Base-by-base conservation (phyloP, 2,113 vertebrate genomes). In the Ophiodon elongatus region DNA sequence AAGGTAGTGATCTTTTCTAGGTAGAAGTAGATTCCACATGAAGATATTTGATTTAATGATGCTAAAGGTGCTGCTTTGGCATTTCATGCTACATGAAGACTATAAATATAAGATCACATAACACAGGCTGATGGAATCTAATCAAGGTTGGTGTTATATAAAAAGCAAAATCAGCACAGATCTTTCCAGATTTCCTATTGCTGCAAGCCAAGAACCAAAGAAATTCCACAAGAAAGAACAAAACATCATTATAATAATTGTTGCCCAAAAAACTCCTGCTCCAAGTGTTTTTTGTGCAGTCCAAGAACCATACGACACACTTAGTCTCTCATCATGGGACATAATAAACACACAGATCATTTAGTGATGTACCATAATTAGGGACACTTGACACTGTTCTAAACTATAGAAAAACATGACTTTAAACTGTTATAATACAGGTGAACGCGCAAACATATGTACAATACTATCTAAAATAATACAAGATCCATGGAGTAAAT, bases 221-320 rank as follows among this genome's bases (percentile, higher is more conserved):
- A 76, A 37, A 33, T 33, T 25, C 13, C 4, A 2, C 2, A 5
- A 10, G 6, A 25, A 11, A 39, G n/a, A 54, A 37, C 4, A 60
- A 35, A 35, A 6, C 6, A n/a, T 66, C 27, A 56, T 13, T 5
- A 47, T 21, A 57, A 74, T 56, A 69, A 43, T 25, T 37, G 3
- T 6, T 35, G 47, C 66, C n/a, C n/a, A 59, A 73, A 59, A 65
- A 45, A 21, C 0, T 43, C n/a, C 72, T n/a, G 62, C 57, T 59
- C 39, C 15, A 21, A 35, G 39, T 59, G 29, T 72, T 29, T 72
- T 35, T 64, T 14, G 9, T 74, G 17, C 23, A 80, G 73, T 67
- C 66, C 67, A 67, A 66, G 76, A 73, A 43, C 37, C 69, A 74
- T 70, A 78, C 70, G 3, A 81, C 45, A 60, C 17, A 70, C 78